Evolutionary conservation across 1,140 invertebrate genomes (phyloP).

Genomic region (Pomacea maculata): DNA sequence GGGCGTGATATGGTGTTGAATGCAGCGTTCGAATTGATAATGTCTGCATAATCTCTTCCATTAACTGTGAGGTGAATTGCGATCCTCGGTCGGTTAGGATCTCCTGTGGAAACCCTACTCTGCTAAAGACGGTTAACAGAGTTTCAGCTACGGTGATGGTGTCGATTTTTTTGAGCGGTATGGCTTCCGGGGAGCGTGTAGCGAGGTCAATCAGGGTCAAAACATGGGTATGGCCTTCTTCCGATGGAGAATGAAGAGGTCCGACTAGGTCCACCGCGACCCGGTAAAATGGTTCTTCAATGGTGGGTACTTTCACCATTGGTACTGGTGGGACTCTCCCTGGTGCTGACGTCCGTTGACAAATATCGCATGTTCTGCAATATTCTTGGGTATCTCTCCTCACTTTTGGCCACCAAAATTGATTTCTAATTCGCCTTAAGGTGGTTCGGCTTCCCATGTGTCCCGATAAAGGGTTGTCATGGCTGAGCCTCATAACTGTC

Average conservation of each 20-base stretch:
- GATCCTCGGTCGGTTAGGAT: conserved; percentile 31
- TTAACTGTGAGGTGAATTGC: conserved; percentile 30
- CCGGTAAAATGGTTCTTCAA: conserved; percentile 37
- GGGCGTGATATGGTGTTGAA: conserved; percentile 13
- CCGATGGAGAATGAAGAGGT: conserved; percentile 27
- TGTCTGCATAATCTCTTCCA: conserved; percentile 25
- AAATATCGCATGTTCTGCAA: conserved; percentile 26
- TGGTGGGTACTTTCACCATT: conserved; percentile 27
- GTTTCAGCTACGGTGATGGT: conserved; percentile 30
- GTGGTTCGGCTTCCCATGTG: conserved; percentile 18
- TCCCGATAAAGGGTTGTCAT: conserved; percentile 22
- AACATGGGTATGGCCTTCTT: conserved; percentile 36
- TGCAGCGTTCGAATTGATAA: conserved; percentile 31
- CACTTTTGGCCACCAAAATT: conserved; percentile 29
- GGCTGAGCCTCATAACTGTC: conserved; percentile 13
- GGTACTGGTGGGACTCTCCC: conserved; percentile 22
- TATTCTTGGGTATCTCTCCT: conserved; percentile 6
- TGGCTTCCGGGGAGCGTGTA: conserved; percentile 33
- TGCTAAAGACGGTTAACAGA: conserved; percentile 49
- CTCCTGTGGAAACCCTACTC: conserved; percentile 62
- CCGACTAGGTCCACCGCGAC: conserved; percentile 41
- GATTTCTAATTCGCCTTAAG: background rate
- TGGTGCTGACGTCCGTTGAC: conserved; percentile 22
- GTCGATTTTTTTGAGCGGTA: conserved; percentile 29
- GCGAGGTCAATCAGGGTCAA: conserved; percentile 34